Evolutionary conservation across 2,113 vertebrate genomes (phyloP), one percentile per base, ranked within the genome.

Genomic region (Python bivittatus): DNA sequence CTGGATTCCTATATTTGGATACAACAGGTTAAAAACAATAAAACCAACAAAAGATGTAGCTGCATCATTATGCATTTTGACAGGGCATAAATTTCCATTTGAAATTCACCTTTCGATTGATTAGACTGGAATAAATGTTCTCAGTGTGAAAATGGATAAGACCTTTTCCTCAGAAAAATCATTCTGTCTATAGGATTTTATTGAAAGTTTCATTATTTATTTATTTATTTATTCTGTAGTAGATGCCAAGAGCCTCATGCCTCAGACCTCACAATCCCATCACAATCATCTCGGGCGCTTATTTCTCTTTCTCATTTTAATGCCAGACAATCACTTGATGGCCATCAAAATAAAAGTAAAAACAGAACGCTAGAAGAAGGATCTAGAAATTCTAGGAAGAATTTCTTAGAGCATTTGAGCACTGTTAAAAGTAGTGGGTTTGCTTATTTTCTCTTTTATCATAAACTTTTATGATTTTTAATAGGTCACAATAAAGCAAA

Each of bases 391-490:
- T 3, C 68, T 56, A 92, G 42, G 25, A 58, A 48, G 3, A 1
- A 57, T 88, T 84, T 33, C 29, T 20, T 27, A 38, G 88, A 79
- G 6, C 27, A 53, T 84, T 89, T 53, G 23, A 90, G 10, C 0
- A 84, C 3, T 84, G 91, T 13, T 12, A 90, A 0, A 92, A 3
- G n/a, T 60, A 91, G 23, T 90, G 44, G 0, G 0, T 33, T 90
- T 68, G 2, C 33, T 33, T 17, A 15, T 72, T 94, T 92, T 79
- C 3, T 27, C 38, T 96, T 17, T 89, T n/a, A n/a, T n/a, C n/a
- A n/a, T n/a, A 93, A 84, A 12, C 1, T 2, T 93, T 29, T 23
- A 0, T 5, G 64, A 0, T 89, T 0, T 92, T 48, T 87, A 94
- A 48, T 72, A 92, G 4, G 44, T 52, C 1, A 91, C 44, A 54